These are phyloP conservation scores for Tupaia tana DNA, from an alignment of 2,113 vertebrate species.

Conservation along the genomic window DNA sequence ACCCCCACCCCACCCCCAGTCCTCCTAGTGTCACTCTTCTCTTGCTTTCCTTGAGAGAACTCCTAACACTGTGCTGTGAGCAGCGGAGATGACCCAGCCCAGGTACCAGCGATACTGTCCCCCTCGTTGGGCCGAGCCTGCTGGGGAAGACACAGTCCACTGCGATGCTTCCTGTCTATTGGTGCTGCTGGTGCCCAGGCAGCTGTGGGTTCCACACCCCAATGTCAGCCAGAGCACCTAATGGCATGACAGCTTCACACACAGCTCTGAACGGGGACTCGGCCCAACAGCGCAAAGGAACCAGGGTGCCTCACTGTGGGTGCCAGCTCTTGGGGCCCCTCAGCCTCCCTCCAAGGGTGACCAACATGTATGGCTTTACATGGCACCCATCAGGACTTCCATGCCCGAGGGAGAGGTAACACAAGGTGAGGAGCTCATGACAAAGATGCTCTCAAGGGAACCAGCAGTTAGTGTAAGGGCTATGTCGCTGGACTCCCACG, in stretches of 20 bases:
- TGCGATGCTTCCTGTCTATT: not conserved
- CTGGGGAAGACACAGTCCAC: not conserved
- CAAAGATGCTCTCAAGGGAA: not conserved
- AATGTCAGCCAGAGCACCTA: not conserved
- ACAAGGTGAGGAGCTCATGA: not conserved
- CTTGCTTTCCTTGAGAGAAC: not conserved
- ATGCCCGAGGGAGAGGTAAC: not conserved
- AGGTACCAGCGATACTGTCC: not conserved
- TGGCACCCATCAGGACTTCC: not conserved
- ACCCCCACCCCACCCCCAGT: fast-evolving
- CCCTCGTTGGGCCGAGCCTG: not conserved
- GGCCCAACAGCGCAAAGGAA: not conserved
- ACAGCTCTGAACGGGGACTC: not conserved
- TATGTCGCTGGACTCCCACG: no score
- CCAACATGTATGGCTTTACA: not conserved
- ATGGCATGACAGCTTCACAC: not conserved
- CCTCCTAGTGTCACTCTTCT: not conserved
- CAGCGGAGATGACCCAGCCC: not conserved
- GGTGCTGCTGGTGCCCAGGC: not conserved
- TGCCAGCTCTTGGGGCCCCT: not conserved
- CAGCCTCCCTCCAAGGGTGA: not conserved
- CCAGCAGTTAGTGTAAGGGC: no score
- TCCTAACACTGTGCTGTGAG: not conserved
- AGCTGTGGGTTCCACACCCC: not conserved
- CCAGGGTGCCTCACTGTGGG: not conserved